Base-by-base conservation (phyloP, 2,113 vertebrate genomes). In the Boleophthalmus pectinirostris region DNA sequence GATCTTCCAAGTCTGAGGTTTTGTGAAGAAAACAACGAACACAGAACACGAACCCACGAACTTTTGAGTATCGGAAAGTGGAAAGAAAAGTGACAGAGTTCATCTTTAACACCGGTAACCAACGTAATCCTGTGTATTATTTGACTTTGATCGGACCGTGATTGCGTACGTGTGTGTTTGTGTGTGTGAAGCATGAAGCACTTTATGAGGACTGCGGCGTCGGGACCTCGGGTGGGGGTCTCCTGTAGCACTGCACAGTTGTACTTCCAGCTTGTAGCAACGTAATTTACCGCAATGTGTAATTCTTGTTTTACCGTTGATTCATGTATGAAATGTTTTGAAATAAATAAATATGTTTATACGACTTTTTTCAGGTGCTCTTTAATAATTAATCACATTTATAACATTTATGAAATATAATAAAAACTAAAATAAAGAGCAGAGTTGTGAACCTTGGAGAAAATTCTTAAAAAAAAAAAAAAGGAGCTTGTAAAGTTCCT, bases 241-340 rank as follows among this genome's bases (percentile, higher is more conserved):
- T 33, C 58, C 58, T 61, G 58, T 29, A 61, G 58, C 58, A 61
- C 58, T n/a, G n/a, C n/a, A n/a, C n/a, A n/a, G n/a, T 35, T 16
- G 33, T 18, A 61, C 3, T 29, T 35, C 58, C 12, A 33, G 58
- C 58, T 61, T 61, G 24, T 61, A 61, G 15, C 16, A 61, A 3
- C 29, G 35, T 58, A 15, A 49, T 49, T 49, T 35, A 61, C 14
- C 58, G 20, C 24, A 35, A 33, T 33, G 58, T 61, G 25, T 33
- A 33, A 61, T 15, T 18, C 25, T 61, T 58, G 21, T 58, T 58
- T 58, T 23, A 7, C 23, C 54, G 13, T 23, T 57, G 11, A 58
- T 8, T 33, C 14, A 29, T 61, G 14, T 61, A 61, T 33, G 56
- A 58, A 58, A 12, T 21, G 14, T 11, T 58, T 23, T 25, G 12